These are phyloP conservation scores for Aromia moschata DNA, from an alignment of 2,888 invertebrate species.

Conservation along the genomic window DNA sequence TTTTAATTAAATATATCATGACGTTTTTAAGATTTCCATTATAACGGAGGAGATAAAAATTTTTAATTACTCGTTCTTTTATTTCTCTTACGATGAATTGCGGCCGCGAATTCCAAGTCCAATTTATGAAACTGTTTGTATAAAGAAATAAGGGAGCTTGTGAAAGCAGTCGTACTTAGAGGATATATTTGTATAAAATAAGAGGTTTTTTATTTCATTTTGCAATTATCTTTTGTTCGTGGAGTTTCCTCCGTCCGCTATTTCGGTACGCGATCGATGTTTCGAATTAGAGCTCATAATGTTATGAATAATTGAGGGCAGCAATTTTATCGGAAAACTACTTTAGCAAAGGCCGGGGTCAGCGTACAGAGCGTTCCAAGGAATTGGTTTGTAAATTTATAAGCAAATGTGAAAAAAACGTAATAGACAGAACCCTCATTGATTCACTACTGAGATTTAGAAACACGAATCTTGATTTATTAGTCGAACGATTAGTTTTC, in stretches of 20 bases:
- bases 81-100: constrained; percentile 3
- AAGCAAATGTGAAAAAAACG: too few relatives aligned
- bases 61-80: not conserved
- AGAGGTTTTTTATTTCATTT: constrained; percentile 7
- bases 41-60: not conserved
- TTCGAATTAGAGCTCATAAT: not conserved
- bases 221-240: constrained; percentile 9
- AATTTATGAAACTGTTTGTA: constrained; percentile 14
- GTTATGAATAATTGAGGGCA: constrained; percentile 5
- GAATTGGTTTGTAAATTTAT: not conserved
- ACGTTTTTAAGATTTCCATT: constrained; percentile 1
- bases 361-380: not conserved
- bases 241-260: not conserved
- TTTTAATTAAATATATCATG: not conserved
- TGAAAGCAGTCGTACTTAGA: not conserved
- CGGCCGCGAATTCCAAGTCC: not conserved
- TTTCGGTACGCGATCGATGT: not conserved
- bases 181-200: constrained; percentile 1
- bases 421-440: too few relatives aligned
- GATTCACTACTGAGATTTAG: too few relatives aligned
- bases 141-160: constrained; percentile 1
- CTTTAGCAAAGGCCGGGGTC: not conserved
- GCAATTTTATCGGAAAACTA: not conserved
- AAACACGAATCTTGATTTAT: too few relatives aligned
- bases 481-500: too few relatives aligned